phyloP scores from a whole-genome alignment of 2,888 invertebrate genomes.

The Temnothorax unifasciatus region DNA sequence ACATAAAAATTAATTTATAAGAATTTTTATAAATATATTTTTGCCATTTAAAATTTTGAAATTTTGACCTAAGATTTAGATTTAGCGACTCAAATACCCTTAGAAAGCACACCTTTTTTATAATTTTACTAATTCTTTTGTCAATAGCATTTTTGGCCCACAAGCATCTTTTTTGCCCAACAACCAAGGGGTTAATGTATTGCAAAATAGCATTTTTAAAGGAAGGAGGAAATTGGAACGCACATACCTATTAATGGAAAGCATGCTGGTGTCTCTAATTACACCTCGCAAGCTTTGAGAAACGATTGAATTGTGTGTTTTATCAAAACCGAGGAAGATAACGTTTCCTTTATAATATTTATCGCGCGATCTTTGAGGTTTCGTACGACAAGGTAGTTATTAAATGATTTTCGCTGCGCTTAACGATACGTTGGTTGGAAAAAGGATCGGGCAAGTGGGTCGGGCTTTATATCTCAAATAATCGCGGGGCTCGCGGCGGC shows the following conservation, averaged over 20 bases:
- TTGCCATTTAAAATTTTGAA: too few relatives aligned
- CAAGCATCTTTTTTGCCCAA: too few relatives aligned
- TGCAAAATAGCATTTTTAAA: conserved; percentile 1
- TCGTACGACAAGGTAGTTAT: conserved; percentile 7
- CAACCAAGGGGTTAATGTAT: too few relatives aligned
- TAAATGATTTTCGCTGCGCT: conserved; percentile 33
- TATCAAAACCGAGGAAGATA: neutral
- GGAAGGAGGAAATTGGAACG: neutral
- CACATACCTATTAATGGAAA: neutral
- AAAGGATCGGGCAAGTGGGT: conserved; percentile 64
- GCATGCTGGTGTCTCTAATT: neutral
- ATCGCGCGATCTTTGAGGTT: conserved; percentile 1
- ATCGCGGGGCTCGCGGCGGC: conserved; percentile 58
- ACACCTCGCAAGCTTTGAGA: neutral
- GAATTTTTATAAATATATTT: too few relatives aligned
- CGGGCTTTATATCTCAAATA: conserved; percentile 68
- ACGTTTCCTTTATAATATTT: neutral
- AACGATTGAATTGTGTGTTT: neutral
- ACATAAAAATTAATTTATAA: too few relatives aligned
- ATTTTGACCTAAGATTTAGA: too few relatives aligned
- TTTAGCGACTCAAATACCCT: too few relatives aligned
- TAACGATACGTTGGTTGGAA: conserved; percentile 32
- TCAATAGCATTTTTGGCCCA: too few relatives aligned
- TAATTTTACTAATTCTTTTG: too few relatives aligned
- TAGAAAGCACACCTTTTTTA: too few relatives aligned